Evolutionary conservation across 2,888 invertebrate species (phyloP).

Genomic region (Drosophila borborema): DNA sequence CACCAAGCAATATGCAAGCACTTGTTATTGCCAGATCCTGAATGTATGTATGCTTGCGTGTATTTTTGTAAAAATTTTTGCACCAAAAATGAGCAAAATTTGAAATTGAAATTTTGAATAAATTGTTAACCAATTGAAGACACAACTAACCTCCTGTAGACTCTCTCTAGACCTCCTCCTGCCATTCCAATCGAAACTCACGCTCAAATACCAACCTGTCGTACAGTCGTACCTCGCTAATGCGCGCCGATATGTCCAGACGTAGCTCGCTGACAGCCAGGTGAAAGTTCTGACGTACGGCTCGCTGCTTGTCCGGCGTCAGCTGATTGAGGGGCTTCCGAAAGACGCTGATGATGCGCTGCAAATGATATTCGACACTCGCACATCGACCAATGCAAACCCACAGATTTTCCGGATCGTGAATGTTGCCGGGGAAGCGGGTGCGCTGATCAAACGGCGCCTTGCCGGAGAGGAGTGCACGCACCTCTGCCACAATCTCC

Average conservation of each 20-base stretch:
- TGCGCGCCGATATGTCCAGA: slow-evolving; percentile 81
- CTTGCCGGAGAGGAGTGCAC: slow-evolving; percentile 64
- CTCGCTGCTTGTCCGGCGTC: slow-evolving; percentile 79
- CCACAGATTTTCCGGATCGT: slow-evolving; percentile 79
- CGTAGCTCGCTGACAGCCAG: slow-evolving; percentile 80
- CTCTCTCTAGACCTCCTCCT: slow-evolving; percentile 63
- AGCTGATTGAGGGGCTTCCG: slow-evolving; percentile 77
- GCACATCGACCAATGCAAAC: slow-evolving; percentile 82
- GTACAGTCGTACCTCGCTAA: slow-evolving; percentile 78
- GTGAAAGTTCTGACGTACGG: slow-evolving; percentile 81
- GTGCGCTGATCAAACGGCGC: slow-evolving; percentile 79
- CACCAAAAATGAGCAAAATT: slow-evolving; percentile 51
- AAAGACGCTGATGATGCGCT: slow-evolving; percentile 77
- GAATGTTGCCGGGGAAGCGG: slow-evolving; percentile 80
- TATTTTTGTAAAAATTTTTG: slow-evolving; percentile 68
- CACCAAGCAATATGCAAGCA: slow-evolving; percentile 49
- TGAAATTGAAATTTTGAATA: slow-evolving; percentile 48
- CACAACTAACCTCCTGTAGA: not conserved
- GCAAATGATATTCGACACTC: slow-evolving; percentile 80
- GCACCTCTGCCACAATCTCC: slow-evolving; percentile 75
- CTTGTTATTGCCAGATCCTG: slow-evolving; percentile 17
- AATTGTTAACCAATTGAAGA: slow-evolving; percentile 50
- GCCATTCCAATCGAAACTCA: slow-evolving; percentile 79
- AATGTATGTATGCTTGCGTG: slow-evolving; percentile 44
- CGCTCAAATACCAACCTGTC: slow-evolving; percentile 80